Conservation (phyloP, 2,888 invertebrate genomes). For the Lithodes maja region DNA sequence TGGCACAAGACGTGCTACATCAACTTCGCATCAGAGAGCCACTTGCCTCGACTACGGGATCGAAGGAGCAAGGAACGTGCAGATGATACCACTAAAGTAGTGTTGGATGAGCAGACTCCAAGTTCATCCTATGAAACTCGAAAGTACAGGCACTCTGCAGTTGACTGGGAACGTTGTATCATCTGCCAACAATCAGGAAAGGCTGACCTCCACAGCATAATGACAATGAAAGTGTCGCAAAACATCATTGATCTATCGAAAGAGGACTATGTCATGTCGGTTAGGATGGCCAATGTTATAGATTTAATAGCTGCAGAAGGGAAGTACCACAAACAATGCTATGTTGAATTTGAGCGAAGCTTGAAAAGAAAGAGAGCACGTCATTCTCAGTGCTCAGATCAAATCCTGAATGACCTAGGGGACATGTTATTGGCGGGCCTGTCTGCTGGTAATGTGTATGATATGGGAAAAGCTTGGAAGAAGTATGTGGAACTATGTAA, state of each 20-base stretch:
- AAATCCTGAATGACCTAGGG: neutral
- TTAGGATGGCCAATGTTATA: conserved; percentile 5
- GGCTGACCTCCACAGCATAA: conserved; percentile 3
- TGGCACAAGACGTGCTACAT: conserved; percentile 18
- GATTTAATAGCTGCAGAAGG: conserved; percentile 14
- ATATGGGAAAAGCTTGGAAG: neutral
- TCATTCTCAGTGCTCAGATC: conserved; percentile 1
- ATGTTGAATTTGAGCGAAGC: conserved; percentile 1
- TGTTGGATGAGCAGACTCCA: neutral
- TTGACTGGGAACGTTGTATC: conserved; percentile 6
- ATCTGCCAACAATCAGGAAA: conserved; percentile 12
- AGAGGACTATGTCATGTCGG: conserved; percentile 9
- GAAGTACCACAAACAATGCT: conserved; percentile 7
- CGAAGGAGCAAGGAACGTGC: too few relatives aligned
- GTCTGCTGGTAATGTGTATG: conserved; percentile 18
- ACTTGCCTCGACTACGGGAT: neutral
- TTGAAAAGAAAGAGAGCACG: neutral
- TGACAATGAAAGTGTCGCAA: conserved; percentile 12
- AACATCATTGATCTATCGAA: neutral
- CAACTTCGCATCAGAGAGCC: conserved; percentile 13
- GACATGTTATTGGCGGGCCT: conserved; percentile 10
- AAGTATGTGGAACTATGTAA: neutral
- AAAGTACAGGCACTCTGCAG: conserved; percentile 6
- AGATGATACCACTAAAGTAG: neutral
- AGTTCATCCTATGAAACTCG: conserved; percentile 3